These are phyloP conservation scores for Cecidostiba fungosa DNA, from an alignment of 2,888 invertebrate species.

Conservation along the genomic window DNA sequence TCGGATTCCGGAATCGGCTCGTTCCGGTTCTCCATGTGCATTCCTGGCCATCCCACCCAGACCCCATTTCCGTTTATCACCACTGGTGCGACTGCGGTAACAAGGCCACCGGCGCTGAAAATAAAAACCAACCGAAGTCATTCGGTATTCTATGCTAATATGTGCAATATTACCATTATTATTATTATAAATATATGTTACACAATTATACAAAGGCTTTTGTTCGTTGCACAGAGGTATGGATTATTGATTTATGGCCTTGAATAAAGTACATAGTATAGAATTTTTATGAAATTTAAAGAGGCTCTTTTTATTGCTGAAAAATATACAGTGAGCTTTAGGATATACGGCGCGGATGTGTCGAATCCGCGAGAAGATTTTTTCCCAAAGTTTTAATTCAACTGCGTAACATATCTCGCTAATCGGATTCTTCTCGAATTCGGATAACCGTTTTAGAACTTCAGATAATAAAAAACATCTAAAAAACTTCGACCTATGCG, in stretches of 20 bases:
- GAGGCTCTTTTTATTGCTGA: too few species aligned
- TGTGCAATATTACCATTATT: not conserved
- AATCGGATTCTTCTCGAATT: not conserved
- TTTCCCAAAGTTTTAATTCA: not conserved
- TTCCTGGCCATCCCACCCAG: slow-evolving; percentile 96
- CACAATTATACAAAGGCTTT: not conserved
- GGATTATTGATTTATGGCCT: not conserved
- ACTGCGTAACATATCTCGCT: not conserved
- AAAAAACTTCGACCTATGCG: not conserved
- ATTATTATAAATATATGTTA: not conserved
- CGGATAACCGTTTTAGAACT: not conserved
- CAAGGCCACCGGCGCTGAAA: slow-evolving; percentile 92
- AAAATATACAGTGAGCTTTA: too few species aligned
- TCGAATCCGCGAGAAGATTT: not conserved
- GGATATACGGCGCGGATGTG: too few species aligned
- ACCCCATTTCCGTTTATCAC: slow-evolving; percentile 91
- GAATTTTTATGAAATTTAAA: too few species aligned
- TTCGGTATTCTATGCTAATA: not conserved
- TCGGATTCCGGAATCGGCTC: slow-evolving; percentile 93
- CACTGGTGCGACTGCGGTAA: slow-evolving; percentile 94
- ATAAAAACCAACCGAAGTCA: slow-evolving; percentile 26
- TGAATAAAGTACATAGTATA: too few species aligned
- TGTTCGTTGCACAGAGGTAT: not conserved
- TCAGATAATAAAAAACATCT: not conserved
- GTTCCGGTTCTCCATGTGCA: slow-evolving; percentile 88